A percentile compares a stretch with the other conserved stretches of the same genome.
phyloP scores from a whole-genome alignment of 2,113 vertebrate species.

The Mustela lutreola region DNA sequence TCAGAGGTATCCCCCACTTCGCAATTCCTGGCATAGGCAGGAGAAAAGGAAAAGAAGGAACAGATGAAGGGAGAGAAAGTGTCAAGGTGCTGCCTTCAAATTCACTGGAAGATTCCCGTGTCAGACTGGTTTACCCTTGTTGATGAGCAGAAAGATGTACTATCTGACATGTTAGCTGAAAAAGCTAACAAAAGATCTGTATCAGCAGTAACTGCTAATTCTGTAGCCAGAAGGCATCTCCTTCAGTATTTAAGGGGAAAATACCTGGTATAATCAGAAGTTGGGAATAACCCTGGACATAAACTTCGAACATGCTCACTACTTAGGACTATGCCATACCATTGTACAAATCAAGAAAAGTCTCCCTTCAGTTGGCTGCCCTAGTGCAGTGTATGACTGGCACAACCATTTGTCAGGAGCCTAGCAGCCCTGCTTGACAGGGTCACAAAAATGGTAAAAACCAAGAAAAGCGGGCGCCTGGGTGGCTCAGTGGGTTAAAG shows the following conservation, averaged over 20 bases:
- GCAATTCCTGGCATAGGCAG: background rate
- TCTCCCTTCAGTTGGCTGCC: background rate
- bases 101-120: no score
- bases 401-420: background rate
- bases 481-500: no score
- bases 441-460: background rate
- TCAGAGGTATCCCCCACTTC: background rate
- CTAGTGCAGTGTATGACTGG: background rate
- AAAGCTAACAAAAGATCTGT: background rate
- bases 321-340: no score
- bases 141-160: background rate
- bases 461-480: background rate
- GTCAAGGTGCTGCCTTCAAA: background rate
- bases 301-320: accelerated
- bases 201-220: background rate
- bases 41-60: background rate
- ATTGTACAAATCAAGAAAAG: no score
- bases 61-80: background rate
- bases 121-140: background rate
- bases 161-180: background rate
- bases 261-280: background rate
- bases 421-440: background rate
- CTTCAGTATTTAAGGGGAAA: background rate
- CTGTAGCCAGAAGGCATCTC: background rate
- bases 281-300: background rate